Percentiles rank a stretch among this genome's conserved stretches.
These are phyloP conservation scores for Tholera decimalis DNA, from an alignment of 2,888 invertebrate species.

Conservation along the genomic window DNA sequence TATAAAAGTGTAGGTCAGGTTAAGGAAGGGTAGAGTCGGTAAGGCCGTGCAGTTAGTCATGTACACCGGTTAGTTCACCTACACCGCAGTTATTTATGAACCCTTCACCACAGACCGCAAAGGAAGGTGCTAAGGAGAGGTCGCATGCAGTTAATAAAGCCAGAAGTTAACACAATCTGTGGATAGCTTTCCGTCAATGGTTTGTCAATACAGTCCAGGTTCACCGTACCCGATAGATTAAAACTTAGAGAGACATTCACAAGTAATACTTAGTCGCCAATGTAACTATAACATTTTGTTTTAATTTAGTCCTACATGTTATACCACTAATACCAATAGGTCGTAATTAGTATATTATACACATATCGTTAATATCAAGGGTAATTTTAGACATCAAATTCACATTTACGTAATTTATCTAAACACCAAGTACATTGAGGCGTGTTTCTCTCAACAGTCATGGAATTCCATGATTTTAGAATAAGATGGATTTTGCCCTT, in stretches of 20 bases:
- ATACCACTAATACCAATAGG: conserved; percentile 69
- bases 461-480: conserved; percentile 71
- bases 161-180: conserved; percentile 72
- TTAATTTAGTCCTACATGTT: conserved; percentile 58
- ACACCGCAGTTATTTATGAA: conserved; percentile 57
- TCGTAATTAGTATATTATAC: conserved; percentile 70
- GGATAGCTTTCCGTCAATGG: conserved; percentile 43
- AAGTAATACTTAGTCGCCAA: conserved; percentile 53
- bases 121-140: conserved; percentile 81
- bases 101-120: conserved; percentile 74
- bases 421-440: conserved; percentile 73
- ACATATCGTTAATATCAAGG: conserved; percentile 68
- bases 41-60: conserved; percentile 81
- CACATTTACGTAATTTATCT: conserved; percentile 76
- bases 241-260: conserved; percentile 41
- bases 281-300: conserved; percentile 46
- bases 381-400: conserved; percentile 83
- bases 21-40: conserved; percentile 69
- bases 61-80: conserved; percentile 74
- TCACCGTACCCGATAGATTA: conserved; percentile 55
- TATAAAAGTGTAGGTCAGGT: conserved; percentile 65
- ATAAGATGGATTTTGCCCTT: conserved; percentile 73
- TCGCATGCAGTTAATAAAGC: conserved; percentile 80
- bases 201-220: conserved; percentile 28
- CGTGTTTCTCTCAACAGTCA: conserved; percentile 81